A percentile compares a stretch with the other conserved stretches of the same genome.
Conservation (phyloP, 2,888 invertebrate species). For the Drosophila meridionalis region DNA sequence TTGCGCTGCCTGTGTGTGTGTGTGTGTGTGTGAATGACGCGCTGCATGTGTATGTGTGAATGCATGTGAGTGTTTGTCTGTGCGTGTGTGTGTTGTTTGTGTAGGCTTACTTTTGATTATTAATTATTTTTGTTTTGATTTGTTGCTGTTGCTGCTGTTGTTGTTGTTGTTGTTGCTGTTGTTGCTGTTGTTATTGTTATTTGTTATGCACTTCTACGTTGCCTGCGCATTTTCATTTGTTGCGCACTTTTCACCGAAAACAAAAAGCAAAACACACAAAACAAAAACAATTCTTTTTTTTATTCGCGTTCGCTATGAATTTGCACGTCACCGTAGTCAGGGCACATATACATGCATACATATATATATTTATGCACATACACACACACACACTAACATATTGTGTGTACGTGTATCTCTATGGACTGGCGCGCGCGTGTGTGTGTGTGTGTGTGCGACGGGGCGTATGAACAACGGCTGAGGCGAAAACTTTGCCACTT, state of each 20-base stretch:
- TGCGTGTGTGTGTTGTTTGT: conserved; percentile 28
- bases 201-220: conserved; percentile 24
- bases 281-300: conserved; percentile 48
- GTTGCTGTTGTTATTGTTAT: conserved; percentile 12
- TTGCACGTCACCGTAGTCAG: conserved; percentile 66
- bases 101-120: conserved; percentile 65
- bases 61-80: conserved; percentile 8
- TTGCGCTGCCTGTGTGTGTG: conserved; percentile 48
- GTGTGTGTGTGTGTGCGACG: conserved; percentile 48
- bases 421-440: neutral
- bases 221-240: conserved; percentile 44
- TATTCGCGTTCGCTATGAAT: conserved; percentile 49
- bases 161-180: conserved; percentile 17
- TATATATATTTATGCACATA: conserved; percentile 1
- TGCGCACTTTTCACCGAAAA: conserved; percentile 61
- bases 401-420: conserved; percentile 16
- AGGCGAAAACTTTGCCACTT: conserved; percentile 73
- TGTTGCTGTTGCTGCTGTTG: conserved; percentile 11
- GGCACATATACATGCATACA: conserved; percentile 8
- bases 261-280: conserved; percentile 44
- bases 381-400: neutral
- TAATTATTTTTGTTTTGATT: conserved; percentile 45
- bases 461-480: conserved; percentile 75
- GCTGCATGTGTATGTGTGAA: conserved; percentile 14
- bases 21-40: conserved; percentile 16